These are phyloP conservation scores for Escarpia spicata DNA, from an alignment of 2,888 invertebrate species.

Conservation along the genomic window DNA sequence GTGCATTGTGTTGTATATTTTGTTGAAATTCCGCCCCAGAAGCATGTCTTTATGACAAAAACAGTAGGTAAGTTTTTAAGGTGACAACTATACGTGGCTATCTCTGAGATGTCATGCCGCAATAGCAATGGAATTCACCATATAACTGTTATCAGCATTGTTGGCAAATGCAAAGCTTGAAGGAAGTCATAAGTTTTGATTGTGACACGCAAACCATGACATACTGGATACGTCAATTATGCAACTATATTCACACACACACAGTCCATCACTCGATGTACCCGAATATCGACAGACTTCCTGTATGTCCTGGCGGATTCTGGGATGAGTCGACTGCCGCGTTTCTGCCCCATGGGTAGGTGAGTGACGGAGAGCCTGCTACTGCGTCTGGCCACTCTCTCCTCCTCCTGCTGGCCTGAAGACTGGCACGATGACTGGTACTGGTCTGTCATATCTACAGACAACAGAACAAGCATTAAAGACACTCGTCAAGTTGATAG, in stretches of 20 bases:
- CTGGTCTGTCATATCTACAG: not conserved
- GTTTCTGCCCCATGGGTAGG: not conserved
- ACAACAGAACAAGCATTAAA: not conserved
- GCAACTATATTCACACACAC: not conserved
- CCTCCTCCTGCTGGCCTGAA: not conserved
- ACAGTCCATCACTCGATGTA: not conserved
- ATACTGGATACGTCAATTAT: not conserved
- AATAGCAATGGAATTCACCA: too few relatives aligned
- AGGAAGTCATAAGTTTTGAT: too few relatives aligned
- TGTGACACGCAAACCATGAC: too few relatives aligned
- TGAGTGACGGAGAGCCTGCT: not conserved
- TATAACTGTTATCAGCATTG: too few relatives aligned
- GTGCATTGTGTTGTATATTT: too few relatives aligned
- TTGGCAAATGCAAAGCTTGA: too few relatives aligned
- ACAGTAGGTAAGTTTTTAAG: too few relatives aligned
- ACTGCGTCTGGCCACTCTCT: not conserved
- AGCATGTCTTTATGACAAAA: too few relatives aligned
- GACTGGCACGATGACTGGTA: not conserved
- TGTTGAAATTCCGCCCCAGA: too few relatives aligned
- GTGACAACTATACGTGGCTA: too few relatives aligned
- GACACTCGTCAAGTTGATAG: not conserved
- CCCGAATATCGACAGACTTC: slow-evolving; percentile 2
- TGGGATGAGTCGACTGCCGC: not conserved
- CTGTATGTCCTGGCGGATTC: not conserved
- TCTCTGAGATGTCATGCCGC: too few relatives aligned